Evolutionary conservation across 2,888 invertebrate species (phyloP).

Genomic region (Microplitis manilae): DNA sequence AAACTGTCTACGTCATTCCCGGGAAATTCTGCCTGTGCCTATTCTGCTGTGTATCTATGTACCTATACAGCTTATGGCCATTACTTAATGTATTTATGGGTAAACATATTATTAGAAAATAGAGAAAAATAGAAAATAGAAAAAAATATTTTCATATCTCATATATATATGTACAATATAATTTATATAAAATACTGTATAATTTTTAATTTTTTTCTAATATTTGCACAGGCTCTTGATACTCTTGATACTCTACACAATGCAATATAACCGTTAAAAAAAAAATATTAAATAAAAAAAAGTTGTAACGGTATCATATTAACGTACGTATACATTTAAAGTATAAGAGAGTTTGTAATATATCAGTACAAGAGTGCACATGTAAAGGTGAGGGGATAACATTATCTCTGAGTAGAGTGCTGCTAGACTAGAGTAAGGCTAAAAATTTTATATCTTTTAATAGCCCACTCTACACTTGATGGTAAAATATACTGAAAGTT

Average conservation of each 20-base stretch:
- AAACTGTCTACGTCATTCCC: conserved; percentile 28
- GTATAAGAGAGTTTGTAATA: too few relatives aligned
- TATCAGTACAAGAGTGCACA: too few relatives aligned
- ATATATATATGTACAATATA: too few relatives aligned
- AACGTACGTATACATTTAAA: too few relatives aligned
- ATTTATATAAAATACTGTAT: too few relatives aligned
- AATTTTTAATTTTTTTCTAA: too few relatives aligned
- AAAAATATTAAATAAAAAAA: too few relatives aligned
- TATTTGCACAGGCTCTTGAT: too few relatives aligned
- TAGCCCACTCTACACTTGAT: background rate
- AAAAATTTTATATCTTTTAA: background rate
- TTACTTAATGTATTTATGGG: background rate
- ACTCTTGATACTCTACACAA: too few relatives aligned
- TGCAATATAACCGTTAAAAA: too few relatives aligned
- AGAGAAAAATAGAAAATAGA: background rate
- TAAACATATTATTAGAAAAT: background rate
- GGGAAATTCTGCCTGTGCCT: background rate
- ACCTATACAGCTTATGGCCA: background rate
- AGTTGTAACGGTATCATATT: too few relatives aligned
- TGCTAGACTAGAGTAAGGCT: background rate
- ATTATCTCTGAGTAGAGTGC: background rate
- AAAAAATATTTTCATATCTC: too few relatives aligned
- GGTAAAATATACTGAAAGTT: background rate
- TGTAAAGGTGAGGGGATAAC: background rate
- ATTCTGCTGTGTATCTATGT: background rate